Evolutionary conservation across 2,113 vertebrate species (phyloP).

Genomic region (Prolemur simus): DNA sequence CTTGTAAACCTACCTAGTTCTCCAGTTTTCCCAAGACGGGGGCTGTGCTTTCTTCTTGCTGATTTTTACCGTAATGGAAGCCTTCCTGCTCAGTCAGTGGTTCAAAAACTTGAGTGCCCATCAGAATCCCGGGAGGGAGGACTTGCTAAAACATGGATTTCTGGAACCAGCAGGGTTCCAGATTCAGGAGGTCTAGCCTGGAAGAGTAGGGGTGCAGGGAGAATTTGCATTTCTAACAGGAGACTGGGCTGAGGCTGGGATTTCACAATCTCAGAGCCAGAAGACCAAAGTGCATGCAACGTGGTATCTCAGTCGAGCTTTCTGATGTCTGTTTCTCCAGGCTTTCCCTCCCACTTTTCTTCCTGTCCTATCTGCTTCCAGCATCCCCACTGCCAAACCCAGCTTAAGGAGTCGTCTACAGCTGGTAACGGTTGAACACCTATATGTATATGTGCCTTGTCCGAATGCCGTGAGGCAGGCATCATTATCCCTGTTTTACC

Average conservation of each 20-base stretch:
- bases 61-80: not conserved
- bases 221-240: not conserved
- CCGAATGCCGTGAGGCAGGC: not conserved
- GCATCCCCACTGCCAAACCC: not conserved
- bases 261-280: not conserved
- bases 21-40: not conserved
- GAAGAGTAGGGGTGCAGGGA: not conserved
- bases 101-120: not conserved
- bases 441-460: not conserved
- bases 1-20: no score
- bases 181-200: not conserved
- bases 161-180: not conserved
- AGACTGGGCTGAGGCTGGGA: not conserved
- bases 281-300: not conserved
- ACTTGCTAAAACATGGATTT: fast-evolving
- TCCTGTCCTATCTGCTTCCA: no score
- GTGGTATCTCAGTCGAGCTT: fast-evolving
- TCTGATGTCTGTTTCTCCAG: not conserved
- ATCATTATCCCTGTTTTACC: not conserved
- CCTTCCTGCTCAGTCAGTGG: not conserved
- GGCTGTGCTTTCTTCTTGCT: not conserved
- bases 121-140: fast-evolving
- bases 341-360: not conserved
- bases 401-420: not conserved
- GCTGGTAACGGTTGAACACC: no score